These are phyloP conservation scores for Pangasius mekongensis DNA, from an alignment of 2,797 vertebrate species.

Conservation along the genomic window DNA sequence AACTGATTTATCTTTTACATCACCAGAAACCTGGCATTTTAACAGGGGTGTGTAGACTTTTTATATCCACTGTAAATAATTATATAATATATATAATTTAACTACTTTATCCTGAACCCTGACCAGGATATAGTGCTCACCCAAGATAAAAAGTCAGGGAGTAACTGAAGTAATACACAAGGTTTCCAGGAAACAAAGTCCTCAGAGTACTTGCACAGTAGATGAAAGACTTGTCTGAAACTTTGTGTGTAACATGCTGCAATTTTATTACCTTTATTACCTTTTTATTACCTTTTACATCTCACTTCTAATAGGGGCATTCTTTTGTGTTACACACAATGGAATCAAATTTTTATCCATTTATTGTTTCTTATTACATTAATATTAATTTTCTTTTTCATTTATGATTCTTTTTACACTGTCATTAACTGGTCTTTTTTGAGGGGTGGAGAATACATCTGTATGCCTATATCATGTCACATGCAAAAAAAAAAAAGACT, in stretches of 20 bases:
- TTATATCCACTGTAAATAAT: background rate
- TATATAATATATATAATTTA: constrained; percentile 1
- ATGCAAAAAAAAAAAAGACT: background rate
- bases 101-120: background rate
- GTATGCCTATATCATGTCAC: background rate
- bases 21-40: too few relatives aligned
- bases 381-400: background rate
- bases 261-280: background rate
- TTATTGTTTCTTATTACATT: background rate
- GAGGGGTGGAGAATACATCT: background rate
- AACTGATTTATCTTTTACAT: too few relatives aligned
- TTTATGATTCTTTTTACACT: background rate
- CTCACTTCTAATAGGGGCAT: background rate
- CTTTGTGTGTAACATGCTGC: background rate
- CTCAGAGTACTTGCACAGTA: background rate
- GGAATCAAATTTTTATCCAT: background rate
- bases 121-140: background rate
- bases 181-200: background rate
- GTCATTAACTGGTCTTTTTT: background rate
- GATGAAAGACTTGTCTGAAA: background rate
- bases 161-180: background rate
- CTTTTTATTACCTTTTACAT: background rate
- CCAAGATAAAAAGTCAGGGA: background rate
- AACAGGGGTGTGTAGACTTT: too few relatives aligned
- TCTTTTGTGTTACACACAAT: background rate